Evolutionary conservation across 2,797 vertebrate species (phyloP).

Genomic region (Enteromius trimaculatus): DNA sequence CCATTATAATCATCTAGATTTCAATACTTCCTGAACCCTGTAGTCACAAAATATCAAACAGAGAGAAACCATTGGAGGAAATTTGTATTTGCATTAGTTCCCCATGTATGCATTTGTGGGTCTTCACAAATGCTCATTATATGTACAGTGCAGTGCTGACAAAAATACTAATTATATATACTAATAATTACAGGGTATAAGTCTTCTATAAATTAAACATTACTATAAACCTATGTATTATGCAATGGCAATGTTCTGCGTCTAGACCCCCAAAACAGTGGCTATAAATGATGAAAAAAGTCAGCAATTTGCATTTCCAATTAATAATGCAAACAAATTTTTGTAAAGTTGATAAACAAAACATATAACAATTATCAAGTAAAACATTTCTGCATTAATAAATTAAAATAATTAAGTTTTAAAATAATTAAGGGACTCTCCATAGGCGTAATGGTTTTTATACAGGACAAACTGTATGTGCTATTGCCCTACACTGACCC

Average conservation of each 20-base stretch:
- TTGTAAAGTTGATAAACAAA: background rate
- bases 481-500: too few relatives aligned
- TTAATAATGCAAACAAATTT: background rate
- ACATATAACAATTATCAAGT: background rate
- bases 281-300: background rate
- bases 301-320: background rate
- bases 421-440: background rate
- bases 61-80: conserved; percentile 1
- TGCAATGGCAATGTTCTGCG: background rate
- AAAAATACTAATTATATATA: background rate
- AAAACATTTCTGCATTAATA: background rate
- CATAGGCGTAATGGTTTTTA: too few relatives aligned
- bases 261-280: background rate
- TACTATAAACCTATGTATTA: background rate
- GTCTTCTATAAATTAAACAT: background rate
- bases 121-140: background rate
- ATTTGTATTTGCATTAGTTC: background rate
- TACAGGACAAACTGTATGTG: too few relatives aligned
- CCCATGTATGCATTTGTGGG: background rate
- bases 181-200: background rate
- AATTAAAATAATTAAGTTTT: background rate
- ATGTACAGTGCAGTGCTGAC: background rate
- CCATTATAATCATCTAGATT: conserved; percentile 39
- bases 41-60: conserved; percentile 27
- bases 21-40: conserved; percentile 31